Evolutionary conservation across 64 coral and sea anemone species (phyloP), one percentile per base, ranked within the genome.

Genomic region (Orbicella faveolata): DNA sequence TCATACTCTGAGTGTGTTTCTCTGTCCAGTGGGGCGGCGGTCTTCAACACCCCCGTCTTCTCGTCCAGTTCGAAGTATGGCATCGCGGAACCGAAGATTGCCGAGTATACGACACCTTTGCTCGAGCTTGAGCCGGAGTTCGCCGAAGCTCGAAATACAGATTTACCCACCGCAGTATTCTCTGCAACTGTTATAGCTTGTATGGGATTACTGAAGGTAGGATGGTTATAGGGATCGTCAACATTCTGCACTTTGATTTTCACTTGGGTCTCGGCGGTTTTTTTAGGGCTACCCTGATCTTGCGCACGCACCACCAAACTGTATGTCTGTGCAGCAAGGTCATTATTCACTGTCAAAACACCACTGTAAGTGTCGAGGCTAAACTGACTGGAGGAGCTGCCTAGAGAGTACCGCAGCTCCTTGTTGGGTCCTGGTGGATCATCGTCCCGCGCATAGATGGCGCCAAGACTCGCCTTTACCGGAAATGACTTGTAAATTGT

Each of bases 401-500:
- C 36, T 25, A 92, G 52, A 16, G 90, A 79, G 37, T 92, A 92
- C 10, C 75, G 72, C n/a, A 92, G 68, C 10, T 80, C 73, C 35
- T 63, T 79, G 20, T 87, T 80, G 0, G 90, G 51, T 9, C 90
- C 90, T 8, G 90, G 90, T 1, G 83, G 90, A 33, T 92, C 90
- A 17, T 87, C 35, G 25, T 92, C 90, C 0, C 20, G 67, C 0
- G 90, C 83, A 69, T 72, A 61, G 48, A 94, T 72, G 4, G 87
- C 63, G 21, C 74, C 80, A 25, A 96, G 83, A 2, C 93, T 65
- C 21, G 83, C 95, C 18, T 77, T 73, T 23, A 84, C 73, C 0
- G 95, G 95, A 86, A 93, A 94, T 79, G 93, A 84, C 9, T 87
- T 61, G 11, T 81, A 79, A 25, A 96, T n/a, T 52, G 84, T 89